Conservation (phyloP, 2,797 vertebrate genomes). For the Pangasius macronema region DNA sequence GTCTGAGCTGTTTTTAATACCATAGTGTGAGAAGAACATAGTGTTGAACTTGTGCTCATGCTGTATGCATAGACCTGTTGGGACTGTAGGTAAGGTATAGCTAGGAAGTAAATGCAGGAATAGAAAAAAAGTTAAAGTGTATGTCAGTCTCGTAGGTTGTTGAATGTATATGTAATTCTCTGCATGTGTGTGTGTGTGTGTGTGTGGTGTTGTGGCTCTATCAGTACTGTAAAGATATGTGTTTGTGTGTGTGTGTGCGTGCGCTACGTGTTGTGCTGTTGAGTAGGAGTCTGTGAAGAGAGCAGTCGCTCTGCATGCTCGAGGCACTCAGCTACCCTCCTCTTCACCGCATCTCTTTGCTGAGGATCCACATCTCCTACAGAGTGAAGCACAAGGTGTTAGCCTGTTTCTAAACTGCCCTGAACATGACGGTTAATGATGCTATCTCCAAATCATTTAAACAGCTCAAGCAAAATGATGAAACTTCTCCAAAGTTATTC, state of each 20-base stretch:
- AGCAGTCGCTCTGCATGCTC: constrained; percentile 81
- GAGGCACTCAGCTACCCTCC: constrained; percentile 81
- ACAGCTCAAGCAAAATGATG: background rate
- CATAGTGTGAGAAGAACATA: background rate
- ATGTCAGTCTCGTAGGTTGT: background rate
- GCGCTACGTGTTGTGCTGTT: constrained; percentile 49
- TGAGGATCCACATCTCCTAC: constrained; percentile 78
- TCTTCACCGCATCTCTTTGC: constrained; percentile 81
- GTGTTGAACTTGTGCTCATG: constrained; percentile 26
- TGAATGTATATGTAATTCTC: background rate
- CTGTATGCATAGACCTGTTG: constrained; percentile 27
- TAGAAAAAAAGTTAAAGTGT: constrained; percentile 26
- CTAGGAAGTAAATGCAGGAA: constrained; percentile 19
- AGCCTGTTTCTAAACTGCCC: background rate
- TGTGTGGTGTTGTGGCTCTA: background rate
- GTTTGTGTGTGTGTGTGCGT: constrained; percentile 20
- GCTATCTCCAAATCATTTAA: background rate
- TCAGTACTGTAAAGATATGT: constrained; percentile 19
- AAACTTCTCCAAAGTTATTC: background rate
- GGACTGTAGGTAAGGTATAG: constrained; percentile 16
- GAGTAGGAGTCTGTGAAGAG: constrained; percentile 65
- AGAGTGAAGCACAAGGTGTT: constrained; percentile 25
- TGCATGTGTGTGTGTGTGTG: background rate
- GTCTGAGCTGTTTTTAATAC: background rate
- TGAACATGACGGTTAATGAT: background rate